phyloP scores from a whole-genome alignment of 2,888 invertebrate species.

The Myathropa florea region DNA sequence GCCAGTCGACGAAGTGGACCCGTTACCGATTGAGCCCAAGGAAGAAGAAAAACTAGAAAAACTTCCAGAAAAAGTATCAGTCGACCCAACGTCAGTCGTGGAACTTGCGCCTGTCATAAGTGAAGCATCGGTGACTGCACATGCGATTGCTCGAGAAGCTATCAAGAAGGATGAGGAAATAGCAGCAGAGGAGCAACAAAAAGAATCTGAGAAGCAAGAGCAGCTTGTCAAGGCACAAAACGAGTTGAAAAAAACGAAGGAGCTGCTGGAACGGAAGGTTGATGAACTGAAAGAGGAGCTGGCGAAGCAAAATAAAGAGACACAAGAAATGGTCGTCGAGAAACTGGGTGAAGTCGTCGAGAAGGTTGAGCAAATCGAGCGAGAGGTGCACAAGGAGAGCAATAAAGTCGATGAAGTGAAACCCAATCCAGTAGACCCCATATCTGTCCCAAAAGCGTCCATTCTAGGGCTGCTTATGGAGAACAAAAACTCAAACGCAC shows the following conservation, averaged over 20 bases:
- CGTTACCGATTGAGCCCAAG: not conserved
- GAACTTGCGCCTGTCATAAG: constrained; percentile 8
- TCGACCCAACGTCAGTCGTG: constrained; percentile 18
- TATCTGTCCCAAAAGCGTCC: constrained; percentile 56
- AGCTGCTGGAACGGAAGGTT: constrained; percentile 77
- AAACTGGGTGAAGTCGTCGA: constrained; percentile 77
- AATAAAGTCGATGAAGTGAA: constrained; percentile 59
- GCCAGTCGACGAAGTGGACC: constrained; percentile 75
- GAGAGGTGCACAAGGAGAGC: constrained; percentile 81
- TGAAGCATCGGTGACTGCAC: constrained; percentile 10
- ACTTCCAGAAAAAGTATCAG: constrained; percentile 4
- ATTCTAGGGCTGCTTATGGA: constrained; percentile 76
- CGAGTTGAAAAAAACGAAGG: constrained; percentile 77
- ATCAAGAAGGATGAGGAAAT: constrained; percentile 81
- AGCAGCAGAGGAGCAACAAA: constrained; percentile 77
- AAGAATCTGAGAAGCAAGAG: constrained; percentile 74
- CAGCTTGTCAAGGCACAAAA: constrained; percentile 78
- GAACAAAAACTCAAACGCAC: constrained; percentile 64
- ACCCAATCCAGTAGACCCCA: not conserved
- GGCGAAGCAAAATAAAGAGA: constrained; percentile 78
- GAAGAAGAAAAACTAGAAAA: too few species aligned
- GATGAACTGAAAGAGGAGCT: constrained; percentile 81
- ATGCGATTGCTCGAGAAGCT: constrained; percentile 79
- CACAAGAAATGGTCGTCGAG: constrained; percentile 76
- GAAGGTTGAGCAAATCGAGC: constrained; percentile 80